A percentile compares a stretch with the other conserved stretches of the same genome.
Conservation (phyloP, 2,888 invertebrate genomes). For the Acrobasis repandana region DNA sequence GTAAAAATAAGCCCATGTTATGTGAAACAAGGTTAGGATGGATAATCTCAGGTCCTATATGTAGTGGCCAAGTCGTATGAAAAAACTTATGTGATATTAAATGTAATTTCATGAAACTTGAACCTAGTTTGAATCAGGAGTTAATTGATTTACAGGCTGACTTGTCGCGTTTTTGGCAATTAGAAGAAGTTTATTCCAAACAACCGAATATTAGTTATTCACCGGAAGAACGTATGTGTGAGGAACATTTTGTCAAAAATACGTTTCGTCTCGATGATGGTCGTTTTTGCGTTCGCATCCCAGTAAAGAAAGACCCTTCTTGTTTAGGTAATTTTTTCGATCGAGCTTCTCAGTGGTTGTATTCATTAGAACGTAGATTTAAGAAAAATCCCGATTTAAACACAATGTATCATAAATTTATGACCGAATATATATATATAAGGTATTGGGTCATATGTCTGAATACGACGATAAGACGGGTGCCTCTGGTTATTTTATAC, state of each 20-base stretch:
- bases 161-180: neutral
- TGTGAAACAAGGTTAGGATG: constrained; percentile 5
- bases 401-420: no score
- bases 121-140: neutral
- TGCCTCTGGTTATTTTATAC: no score
- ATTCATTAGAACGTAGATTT: constrained; percentile 1
- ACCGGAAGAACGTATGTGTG: neutral
- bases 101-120: neutral
- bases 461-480: no score
- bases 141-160: no score
- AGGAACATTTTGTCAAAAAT: no score
- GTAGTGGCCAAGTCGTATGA: no score
- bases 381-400: no score
- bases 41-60: neutral
- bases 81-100: no score
- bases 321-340: neutral
- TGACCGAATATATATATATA: no score
- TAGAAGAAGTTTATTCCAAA: neutral
- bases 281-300: no score
- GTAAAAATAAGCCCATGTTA: neutral
- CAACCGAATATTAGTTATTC: neutral
- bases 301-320: neutral
- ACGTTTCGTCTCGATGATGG: no score
- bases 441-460: no score
- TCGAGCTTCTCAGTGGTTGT: neutral